phyloP scores from a whole-genome alignment of 2,888 invertebrate species.

The Drosophila kanekoi region DNA sequence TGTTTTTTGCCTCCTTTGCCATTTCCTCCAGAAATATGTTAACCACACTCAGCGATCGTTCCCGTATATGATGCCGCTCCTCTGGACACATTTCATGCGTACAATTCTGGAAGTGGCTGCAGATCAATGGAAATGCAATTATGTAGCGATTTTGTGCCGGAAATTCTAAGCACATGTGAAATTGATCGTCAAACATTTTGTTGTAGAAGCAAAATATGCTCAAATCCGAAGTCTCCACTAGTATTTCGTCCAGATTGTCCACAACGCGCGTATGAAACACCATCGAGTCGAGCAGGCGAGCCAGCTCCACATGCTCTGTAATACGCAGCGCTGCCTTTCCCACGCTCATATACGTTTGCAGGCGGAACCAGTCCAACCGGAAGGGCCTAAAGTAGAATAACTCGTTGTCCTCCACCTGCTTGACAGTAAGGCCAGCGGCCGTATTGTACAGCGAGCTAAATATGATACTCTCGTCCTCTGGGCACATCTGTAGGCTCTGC shows the following conservation, averaged over 20 bases:
- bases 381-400: conserved; percentile 98
- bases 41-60: conserved; percentile 97
- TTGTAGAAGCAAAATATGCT: conserved; percentile 99
- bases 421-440: conserved; percentile 93
- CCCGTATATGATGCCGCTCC: conserved; percentile 98
- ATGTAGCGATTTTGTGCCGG: conserved; percentile 99
- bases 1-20: conserved; percentile 99
- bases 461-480: conserved; percentile 98
- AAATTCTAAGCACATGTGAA: conserved; percentile 99
- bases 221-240: conserved; percentile 98
- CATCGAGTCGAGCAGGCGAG: conserved; percentile 96
- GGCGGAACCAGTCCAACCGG: conserved; percentile 98
- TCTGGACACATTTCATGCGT: conserved; percentile 99
- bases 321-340: conserved; percentile 92
- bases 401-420: conserved; percentile 98
- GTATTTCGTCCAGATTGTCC: conserved; percentile 97
- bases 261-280: conserved; percentile 99
- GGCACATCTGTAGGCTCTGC: conserved; percentile 92
- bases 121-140: conserved; percentile 98
- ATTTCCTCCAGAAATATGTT: conserved; percentile 99
- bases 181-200: conserved; percentile 98
- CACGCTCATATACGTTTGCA: conserved; percentile 97
- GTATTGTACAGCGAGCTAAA: conserved; percentile 96
- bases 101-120: conserved; percentile 98
- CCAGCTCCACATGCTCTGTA: conserved; percentile 93